Conservation (phyloP, 2,797 vertebrate species). For the Paratrypauchen microcephalus region DNA sequence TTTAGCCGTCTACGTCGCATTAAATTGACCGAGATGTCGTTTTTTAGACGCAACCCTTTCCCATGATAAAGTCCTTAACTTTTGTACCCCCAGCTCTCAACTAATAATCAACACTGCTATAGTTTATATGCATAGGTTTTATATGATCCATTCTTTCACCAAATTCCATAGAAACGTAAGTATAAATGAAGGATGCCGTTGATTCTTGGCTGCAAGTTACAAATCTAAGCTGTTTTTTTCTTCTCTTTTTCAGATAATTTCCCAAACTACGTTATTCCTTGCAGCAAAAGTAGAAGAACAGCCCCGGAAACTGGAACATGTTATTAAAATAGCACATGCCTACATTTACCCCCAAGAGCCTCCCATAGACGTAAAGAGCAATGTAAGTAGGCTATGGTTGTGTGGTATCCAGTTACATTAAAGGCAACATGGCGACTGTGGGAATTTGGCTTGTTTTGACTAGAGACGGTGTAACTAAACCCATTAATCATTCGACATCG, state of each 20-base stretch:
- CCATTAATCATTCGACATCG: too few relatives aligned
- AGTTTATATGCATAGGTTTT: conserved; percentile 99
- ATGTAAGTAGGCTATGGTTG: conserved; percentile 76
- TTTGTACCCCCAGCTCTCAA: conserved; percentile 82
- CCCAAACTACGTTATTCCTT: conserved; percentile 96
- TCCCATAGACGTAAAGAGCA: conserved; percentile 93
- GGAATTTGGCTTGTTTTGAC: background rate
- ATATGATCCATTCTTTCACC: conserved; percentile 98
- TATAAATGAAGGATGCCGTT: conserved; percentile 45
- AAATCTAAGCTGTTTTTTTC: background rate
- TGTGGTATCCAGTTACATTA: background rate
- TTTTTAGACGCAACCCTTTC: background rate
- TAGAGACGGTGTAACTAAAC: background rate
- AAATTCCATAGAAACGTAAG: conserved; percentile 98
- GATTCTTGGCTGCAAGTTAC: background rate
- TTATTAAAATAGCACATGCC: conserved; percentile 98
- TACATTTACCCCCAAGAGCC: conserved; percentile 94
- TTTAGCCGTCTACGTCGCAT: conserved; percentile 16
- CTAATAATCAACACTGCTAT: conserved; percentile 98
- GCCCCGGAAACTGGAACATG: conserved; percentile 98
- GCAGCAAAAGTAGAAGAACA: conserved; percentile 99
- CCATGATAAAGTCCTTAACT: conserved; percentile 47
- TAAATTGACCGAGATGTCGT: background rate
- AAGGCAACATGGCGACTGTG: background rate
- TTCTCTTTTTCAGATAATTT: conserved; percentile 82